These are phyloP conservation scores for Pelusios castaneus DNA, from an alignment of 2,113 vertebrate species.

Conservation along the genomic window DNA sequence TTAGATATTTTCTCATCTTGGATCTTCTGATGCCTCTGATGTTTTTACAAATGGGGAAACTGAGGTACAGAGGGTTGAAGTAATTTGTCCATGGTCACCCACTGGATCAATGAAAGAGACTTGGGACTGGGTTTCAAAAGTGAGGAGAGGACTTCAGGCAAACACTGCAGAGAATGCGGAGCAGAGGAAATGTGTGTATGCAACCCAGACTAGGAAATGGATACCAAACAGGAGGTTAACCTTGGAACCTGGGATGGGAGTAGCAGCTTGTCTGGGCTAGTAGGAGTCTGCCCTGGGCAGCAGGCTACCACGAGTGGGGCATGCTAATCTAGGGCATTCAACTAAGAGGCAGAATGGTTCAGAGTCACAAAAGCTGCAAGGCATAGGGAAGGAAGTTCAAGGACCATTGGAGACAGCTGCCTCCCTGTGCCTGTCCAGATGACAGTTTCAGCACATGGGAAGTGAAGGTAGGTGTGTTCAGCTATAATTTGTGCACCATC, in stretches of 20 bases:
- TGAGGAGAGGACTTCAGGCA: not conserved
- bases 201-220: not conserved
- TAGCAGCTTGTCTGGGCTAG: not conserved
- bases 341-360: too few species aligned
- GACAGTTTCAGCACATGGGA: not conserved
- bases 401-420: not conserved
- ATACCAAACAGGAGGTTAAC: rapidly evolving
- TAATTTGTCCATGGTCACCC: not conserved
- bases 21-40: not conserved
- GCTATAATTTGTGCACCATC: not conserved
- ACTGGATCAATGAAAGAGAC: not conserved
- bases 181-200: not conserved
- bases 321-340: not conserved
- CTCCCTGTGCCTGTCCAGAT: not conserved
- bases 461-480: not conserved
- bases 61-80: not conserved
- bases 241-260: not conserved
- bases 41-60: not conserved
- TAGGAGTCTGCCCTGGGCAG: not conserved
- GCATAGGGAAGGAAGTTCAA: not conserved
- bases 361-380: not conserved
- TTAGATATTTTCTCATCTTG: not conserved
- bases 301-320: not conserved
- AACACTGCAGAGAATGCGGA: not conserved
- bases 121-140: not conserved